Base-by-base conservation (phyloP, 2,797 vertebrate species). In the Coregonus suidteri region DNA sequence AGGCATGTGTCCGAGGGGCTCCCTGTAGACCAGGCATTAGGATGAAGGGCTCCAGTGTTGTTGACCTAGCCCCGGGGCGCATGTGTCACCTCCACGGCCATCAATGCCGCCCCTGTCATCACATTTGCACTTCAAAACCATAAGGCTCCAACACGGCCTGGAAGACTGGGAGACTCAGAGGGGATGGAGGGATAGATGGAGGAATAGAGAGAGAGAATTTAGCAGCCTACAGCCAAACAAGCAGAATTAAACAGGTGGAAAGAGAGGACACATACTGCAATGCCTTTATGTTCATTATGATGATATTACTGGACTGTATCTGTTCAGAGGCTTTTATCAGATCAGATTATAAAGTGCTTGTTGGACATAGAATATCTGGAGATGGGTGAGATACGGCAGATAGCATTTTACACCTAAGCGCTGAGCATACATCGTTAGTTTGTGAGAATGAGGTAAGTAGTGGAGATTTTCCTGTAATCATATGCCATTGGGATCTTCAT, bases 41-140 rank as follows among this genome's bases (percentile, higher is more conserved):
- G 84, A 86, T 88, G 86, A 89, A 87, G 86, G 85, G 81, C 88
- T 88, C 83, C 85, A 75, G 82, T 91, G 90, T 85, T 88, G 90
- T 90, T 93, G 94, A 94, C 94, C 94, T 93, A 82, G 93, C 94
- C 91, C 86, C 83, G 37, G 93, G 94, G 88, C 90, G 80, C 84
- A 73, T 78, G 89, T 92, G 94, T 93, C 94, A 93, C 88, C 72
- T 76, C 88, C 86, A 75, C 53, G 83, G 91, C 90, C 93, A 80
- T 92, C 92, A 92, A 90, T 90, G 82, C 79, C 62, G 18, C 67
- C 81, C 82, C 73, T 86, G 89, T 85, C 84, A 47, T 47, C 83
- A 75, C 86, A 94, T 94, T 94, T 93, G 87, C 92, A 93, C 94
- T 91, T 94, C 90, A 94, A 92, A 94, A 89, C 85, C 71, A 31